Percentiles rank a stretch among this genome's conserved stretches.
These are phyloP conservation scores for Amphilophus citrinellus DNA, from an alignment of 2,113 vertebrate species.

Conservation along the genomic window DNA sequence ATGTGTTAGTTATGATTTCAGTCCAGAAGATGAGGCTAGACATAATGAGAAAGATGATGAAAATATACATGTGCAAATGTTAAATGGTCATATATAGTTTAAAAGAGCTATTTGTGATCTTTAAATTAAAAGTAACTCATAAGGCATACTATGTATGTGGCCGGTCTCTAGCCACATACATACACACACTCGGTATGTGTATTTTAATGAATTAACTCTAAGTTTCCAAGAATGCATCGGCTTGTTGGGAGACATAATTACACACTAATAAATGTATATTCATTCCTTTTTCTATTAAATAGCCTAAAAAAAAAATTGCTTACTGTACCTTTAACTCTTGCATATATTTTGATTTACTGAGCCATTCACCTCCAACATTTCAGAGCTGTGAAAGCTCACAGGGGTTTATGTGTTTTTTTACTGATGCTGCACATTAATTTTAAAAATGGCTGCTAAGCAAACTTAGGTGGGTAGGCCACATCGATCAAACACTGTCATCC, in stretches of 20 bases:
- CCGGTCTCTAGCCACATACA: background rate
- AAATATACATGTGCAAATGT: background rate
- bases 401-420: background rate
- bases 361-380: background rate
- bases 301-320: too few species aligned
- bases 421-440: background rate
- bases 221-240: background rate
- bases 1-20: background rate
- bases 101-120: too few species aligned
- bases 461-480: background rate
- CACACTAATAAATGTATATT: background rate
- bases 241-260: background rate
- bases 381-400: background rate
- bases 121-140: too few species aligned
- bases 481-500: constrained; percentile 21
- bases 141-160: background rate
- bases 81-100: background rate
- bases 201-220: background rate
- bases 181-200: too few species aligned
- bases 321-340: background rate
- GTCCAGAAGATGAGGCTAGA: background rate
- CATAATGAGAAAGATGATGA: background rate
- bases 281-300: too few species aligned
- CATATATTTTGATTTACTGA: background rate
- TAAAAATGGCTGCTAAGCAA: background rate